Base-by-base conservation (phyloP, 2,797 vertebrate species). In the Leucoraja ocellata region DNA sequence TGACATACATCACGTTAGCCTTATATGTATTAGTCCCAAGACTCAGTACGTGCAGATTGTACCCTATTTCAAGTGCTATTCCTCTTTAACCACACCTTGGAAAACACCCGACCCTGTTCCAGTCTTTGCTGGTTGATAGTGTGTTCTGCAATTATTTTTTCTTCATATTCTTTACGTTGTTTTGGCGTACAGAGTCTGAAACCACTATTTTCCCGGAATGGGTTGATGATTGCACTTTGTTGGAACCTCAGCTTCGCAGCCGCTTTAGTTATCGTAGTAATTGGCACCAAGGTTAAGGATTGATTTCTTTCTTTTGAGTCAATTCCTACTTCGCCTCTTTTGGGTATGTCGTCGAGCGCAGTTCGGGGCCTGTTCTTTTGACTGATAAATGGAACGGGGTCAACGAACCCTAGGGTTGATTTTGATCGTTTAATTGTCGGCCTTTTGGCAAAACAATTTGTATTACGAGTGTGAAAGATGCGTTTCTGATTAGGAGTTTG, bases 31-130 rank as follows among this genome's bases (percentile, higher is more conserved):
- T 46, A 46, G 46, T 46, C 46, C 46, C 46, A 46, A 46, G 46
- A 46, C 46, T 46, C 46, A 46, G 46, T 46, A 46, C 4, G 46
- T 46, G 25, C 0, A 93, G 10, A 8, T 96, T 94, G 7, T 81
- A 78, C 21, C 96, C 96, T 28, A 97, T 94, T 93, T 97, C 96
- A 0, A 96, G 95, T 25, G 96, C 96, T 4, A 94, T 95, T 54
- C 93, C 94, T 94, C 96, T 93, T 94, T 78, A 96, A 93, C 96
- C 96, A 96, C 1, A 95, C 96, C 78, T 94, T 95, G 94, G 95
- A 93, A 93, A 95, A 58, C 94, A 94, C 65, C 71, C 94, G 91
- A 0, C 94, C 93, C 0, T 93, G 94, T 0, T 1, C 76, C 76
- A 92, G 94, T 63, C 93, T 91, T 25, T 93, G 4, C 73, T 94